These are phyloP conservation scores for Vulpes lagopus DNA, from an alignment of 2,113 vertebrate species.

Conservation along the genomic window DNA sequence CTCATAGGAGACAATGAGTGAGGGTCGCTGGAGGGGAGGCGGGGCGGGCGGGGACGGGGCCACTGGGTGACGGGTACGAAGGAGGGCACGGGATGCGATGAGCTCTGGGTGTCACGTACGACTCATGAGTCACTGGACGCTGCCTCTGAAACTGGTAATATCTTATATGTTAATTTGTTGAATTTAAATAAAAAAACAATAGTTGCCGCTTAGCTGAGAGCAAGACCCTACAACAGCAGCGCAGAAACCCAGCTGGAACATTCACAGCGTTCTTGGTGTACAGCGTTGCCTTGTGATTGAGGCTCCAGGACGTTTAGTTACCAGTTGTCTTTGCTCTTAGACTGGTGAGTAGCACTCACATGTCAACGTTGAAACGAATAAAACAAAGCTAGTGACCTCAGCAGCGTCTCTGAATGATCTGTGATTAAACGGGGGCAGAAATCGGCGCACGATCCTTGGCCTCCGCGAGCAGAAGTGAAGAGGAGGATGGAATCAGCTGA, in stretches of 20 bases:
- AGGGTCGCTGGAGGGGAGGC: too few relatives aligned
- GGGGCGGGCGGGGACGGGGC: too few relatives aligned
- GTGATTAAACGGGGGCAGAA: conserved; percentile 5
- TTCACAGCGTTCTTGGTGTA: neutral
- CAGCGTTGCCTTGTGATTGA: neutral
- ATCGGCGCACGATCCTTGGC: neutral
- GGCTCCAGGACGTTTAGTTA: neutral
- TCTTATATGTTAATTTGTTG: too few relatives aligned
- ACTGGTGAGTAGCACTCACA: conserved; percentile 12
- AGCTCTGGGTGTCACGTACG: too few relatives aligned
- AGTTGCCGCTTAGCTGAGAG: neutral
- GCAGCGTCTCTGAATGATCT: conserved; percentile 11
- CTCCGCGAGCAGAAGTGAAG: conserved; percentile 26
- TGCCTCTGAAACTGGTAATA: too few relatives aligned
- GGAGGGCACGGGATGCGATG: too few relatives aligned
- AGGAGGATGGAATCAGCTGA: conserved; percentile 5
- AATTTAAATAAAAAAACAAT: too few relatives aligned
- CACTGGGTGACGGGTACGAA: too few relatives aligned
- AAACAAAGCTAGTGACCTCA: conserved; percentile 11
- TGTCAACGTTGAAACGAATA: neutral
- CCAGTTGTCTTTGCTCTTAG: conserved; percentile 14
- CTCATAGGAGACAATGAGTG: too few relatives aligned
- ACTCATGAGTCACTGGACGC: too few relatives aligned
- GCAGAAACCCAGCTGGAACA: neutral
- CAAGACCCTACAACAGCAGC: neutral